phyloP scores from a whole-genome alignment of 1,140 invertebrate species.

The Scaptodrosophila lebanonensis region DNA sequence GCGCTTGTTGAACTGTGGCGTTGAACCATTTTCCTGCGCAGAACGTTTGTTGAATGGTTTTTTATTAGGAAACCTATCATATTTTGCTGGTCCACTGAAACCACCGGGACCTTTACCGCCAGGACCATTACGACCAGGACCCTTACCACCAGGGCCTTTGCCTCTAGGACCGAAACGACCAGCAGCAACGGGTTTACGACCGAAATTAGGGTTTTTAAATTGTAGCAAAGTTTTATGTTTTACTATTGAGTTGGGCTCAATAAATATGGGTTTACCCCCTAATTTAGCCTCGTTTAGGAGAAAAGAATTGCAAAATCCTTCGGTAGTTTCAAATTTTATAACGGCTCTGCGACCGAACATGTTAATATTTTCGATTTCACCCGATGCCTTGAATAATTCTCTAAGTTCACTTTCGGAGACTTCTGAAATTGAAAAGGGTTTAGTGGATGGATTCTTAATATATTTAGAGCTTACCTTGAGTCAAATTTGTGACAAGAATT shows the following conservation, averaged over 20 bases:
- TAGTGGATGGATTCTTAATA: not conserved
- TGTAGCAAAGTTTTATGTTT: constrained; percentile 24
- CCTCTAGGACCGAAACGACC: too few species aligned
- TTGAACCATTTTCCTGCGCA: constrained; percentile 12
- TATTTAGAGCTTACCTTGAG: constrained; percentile 13
- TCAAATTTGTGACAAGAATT: constrained; percentile 41
- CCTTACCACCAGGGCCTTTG: too few species aligned
- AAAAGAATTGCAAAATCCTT: constrained; percentile 63
- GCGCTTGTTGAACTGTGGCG: constrained; percentile 27
- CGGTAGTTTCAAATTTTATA: constrained; percentile 40
- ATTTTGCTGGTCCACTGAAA: constrained; percentile 4
- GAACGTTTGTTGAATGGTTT: constrained; percentile 43
- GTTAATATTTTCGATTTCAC: constrained; percentile 38
- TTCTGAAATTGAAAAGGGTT: constrained; percentile 3
- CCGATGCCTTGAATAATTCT: constrained; percentile 28
- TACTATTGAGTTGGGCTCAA: constrained; percentile 51
- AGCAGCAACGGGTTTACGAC: too few species aligned
- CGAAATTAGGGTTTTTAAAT: too few species aligned
- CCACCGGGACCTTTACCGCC: not conserved
- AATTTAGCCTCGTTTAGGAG: constrained; percentile 40
- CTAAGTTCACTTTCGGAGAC: constrained; percentile 26
- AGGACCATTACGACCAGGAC: too few species aligned
- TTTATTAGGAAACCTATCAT: constrained; percentile 20
- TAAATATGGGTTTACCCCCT: constrained; percentile 37
- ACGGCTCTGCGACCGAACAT: constrained; percentile 16